Conservation (phyloP, 2,113 vertebrate species). For the Alaudala cheleensis region DNA sequence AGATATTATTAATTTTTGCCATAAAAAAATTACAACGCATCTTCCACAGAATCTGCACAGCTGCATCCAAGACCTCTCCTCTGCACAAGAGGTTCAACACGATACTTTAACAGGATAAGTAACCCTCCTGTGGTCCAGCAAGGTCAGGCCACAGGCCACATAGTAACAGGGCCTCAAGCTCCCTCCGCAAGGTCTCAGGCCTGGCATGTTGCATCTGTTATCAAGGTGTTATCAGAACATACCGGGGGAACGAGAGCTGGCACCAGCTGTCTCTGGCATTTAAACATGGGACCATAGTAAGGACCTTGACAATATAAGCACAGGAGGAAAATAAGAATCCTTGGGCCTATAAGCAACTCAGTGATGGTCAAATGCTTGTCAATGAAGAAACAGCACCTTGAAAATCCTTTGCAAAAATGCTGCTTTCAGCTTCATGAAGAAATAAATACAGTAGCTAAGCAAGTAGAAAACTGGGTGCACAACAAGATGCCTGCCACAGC, state of each 20-base stretch:
- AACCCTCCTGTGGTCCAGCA: not conserved
- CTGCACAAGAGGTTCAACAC: not conserved
- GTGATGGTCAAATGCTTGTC: not conserved
- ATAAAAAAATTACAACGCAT: not conserved
- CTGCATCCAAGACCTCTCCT: not conserved
- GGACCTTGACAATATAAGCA: not conserved
- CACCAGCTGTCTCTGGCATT: not conserved
- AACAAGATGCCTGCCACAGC: not conserved
- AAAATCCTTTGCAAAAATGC: not conserved
- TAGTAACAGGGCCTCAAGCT: too few relatives aligned
- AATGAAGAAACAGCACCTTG: not conserved
- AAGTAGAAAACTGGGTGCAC: not conserved
- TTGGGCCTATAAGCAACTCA: not conserved
- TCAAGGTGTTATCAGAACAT: not conserved
- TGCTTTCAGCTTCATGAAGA: not conserved
- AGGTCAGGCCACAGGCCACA: not conserved
- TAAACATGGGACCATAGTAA: accelerated
- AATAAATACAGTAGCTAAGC: not conserved
- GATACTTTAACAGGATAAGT: not conserved
- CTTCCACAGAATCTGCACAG: not conserved
- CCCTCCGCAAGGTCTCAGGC: not conserved
- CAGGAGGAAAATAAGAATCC: not conserved
- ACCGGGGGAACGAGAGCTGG: not conserved
- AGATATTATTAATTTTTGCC: not conserved
- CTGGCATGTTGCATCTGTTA: not conserved